phyloP scores from a whole-genome alignment of 2,888 invertebrate genomes.

The Alcis repandata region DNA sequence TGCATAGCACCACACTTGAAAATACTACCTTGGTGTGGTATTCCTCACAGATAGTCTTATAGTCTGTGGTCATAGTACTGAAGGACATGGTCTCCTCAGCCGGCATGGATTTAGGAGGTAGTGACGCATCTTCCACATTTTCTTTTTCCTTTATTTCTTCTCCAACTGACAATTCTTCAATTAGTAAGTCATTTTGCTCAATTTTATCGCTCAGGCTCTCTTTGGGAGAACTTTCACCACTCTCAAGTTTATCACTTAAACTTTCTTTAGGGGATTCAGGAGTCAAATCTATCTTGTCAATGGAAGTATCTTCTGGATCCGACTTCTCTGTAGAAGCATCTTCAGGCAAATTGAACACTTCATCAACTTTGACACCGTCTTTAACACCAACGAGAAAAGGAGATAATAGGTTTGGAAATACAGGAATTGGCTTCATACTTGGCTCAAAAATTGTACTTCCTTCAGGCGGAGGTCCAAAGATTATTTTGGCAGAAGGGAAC shows the following conservation, averaged over 20 bases:
- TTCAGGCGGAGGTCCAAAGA: constrained; percentile 80
- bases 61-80: constrained; percentile 89
- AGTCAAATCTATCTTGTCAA: constrained; percentile 28
- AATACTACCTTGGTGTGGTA: constrained; percentile 88
- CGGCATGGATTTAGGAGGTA: constrained; percentile 72
- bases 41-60: constrained; percentile 90
- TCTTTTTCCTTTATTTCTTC: constrained; percentile 65
- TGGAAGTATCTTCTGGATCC: constrained; percentile 20
- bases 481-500: constrained; percentile 73
- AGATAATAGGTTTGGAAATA: constrained; percentile 73
- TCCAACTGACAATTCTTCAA: constrained; percentile 76
- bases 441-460: constrained; percentile 68
- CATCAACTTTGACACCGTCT: constrained; percentile 65
- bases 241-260: constrained; percentile 69
- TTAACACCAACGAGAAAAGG: constrained; percentile 74
- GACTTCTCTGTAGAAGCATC: constrained; percentile 41
- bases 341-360: constrained; percentile 61
- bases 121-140: constrained; percentile 56
- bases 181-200: constrained; percentile 72
- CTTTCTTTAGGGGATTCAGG: constrained; percentile 51
- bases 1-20: constrained; percentile 49
- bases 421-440: constrained; percentile 65
- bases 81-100: constrained; percentile 79
- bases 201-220: constrained; percentile 58
- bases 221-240: constrained; percentile 44